phyloP scores from a whole-genome alignment of 2,797 vertebrate species.

The Saxicola maurus region DNA sequence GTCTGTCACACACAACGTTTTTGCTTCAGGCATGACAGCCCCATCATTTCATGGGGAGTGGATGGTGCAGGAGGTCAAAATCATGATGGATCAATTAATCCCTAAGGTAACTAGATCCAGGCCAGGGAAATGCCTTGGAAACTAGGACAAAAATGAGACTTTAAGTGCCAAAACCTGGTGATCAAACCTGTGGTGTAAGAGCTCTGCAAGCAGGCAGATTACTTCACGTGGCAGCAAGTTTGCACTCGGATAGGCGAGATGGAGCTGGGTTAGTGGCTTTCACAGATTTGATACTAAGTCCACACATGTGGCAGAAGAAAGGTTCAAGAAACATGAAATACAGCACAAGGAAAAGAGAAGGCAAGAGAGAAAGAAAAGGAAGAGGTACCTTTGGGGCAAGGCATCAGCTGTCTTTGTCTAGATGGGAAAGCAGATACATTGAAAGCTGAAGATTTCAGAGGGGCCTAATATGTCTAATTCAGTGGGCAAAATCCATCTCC shows the following conservation, averaged over 20 bases:
- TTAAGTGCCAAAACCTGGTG: neutral
- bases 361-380: neutral
- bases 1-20: constrained; percentile 51
- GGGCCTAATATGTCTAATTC: neutral
- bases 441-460: neutral
- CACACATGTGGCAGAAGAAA: neutral
- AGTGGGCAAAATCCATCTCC: neutral
- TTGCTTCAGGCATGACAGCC: constrained; percentile 59
- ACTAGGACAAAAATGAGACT: neutral
- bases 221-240: neutral
- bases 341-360: neutral
- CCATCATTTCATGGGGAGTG: constrained; percentile 59
- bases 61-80: constrained; percentile 60
- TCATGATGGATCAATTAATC: constrained; percentile 66
- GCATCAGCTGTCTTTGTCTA: neutral
- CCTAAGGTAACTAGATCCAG: constrained; percentile 57
- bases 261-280: neutral
- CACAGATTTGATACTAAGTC: neutral
- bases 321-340: neutral
- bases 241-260: neutral
- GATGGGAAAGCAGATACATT: neutral
- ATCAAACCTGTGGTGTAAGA: neutral
- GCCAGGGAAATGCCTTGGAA: constrained; percentile 32
- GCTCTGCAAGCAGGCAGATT: neutral
- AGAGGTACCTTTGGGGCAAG: neutral